Base-by-base conservation (phyloP, 2,888 invertebrate species). In the Tubulanus polymorphus region DNA sequence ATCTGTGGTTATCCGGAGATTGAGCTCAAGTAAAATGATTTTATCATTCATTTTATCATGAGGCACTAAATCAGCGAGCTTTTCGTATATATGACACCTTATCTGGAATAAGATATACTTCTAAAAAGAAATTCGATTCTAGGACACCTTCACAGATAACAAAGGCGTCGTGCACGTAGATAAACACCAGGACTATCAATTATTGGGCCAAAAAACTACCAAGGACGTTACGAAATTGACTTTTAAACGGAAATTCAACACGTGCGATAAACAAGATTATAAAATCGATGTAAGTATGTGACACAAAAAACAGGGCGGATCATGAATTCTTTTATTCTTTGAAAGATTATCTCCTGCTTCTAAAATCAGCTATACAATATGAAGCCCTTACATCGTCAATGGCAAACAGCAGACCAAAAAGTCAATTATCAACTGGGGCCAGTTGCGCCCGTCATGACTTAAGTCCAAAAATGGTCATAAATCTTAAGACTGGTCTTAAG, bases 191-290 rank as follows among this genome's bases (percentile, higher is more conserved):
- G 68, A 76, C 59, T 78, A 74, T 59, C 41, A 52, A 0, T 62
- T 77, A 47, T 59, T 64, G 12, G 59, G 54, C 8, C 64, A 68
- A 18, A 55, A 48, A 23, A 51, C 57, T 8, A 49, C 55, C 15
- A 48, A 55, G n/a, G 48, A 57, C 23, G 48, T 45, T 26, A 54
- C 64, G 8, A 50, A 45, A 3, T 48, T 76, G 12, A 61, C 66
- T 37, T 76, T 73, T 61, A 57, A 63, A 25, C 60, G 78, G 35
- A 51, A 61, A 26, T 72, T 71, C 53, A 69, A 73, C 54, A 76
- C 76, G 0, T 75, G 75, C 59, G 76, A 78, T 49, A 56, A 53
- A 25, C 41, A 71, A 1, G 78, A 78, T 56, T 76, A 75, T 55
- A 48, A 56, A 3, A 61, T 77, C 27, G 76, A 77, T 54, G 78